Conservation (phyloP, 2,888 invertebrate species). For the Argyresthia albistria region DNA sequence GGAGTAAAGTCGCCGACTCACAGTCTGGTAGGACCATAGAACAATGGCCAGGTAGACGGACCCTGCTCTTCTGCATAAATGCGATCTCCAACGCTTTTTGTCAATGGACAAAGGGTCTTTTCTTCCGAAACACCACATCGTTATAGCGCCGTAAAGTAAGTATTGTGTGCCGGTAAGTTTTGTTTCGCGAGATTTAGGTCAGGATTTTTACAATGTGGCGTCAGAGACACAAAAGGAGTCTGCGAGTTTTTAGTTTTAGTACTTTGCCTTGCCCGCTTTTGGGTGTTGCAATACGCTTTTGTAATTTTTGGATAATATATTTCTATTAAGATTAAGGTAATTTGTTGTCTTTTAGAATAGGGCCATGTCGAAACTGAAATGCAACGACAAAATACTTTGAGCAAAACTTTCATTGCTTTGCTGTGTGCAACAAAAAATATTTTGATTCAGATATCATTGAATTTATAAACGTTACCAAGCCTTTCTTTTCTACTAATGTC, state of each 20-base stretch:
- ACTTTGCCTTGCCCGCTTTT: constrained; percentile 9
- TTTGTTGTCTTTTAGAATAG: no score
- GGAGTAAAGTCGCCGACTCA: constrained; percentile 55
- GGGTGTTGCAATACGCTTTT: constrained; percentile 16
- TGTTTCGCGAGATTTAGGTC: constrained; percentile 68
- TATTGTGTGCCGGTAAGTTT: constrained; percentile 53
- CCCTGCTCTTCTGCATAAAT: constrained; percentile 51
- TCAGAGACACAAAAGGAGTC: constrained; percentile 44
- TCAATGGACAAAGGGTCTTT: constrained; percentile 67
- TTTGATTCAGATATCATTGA: background rate
- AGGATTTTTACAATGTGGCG: constrained; percentile 66
- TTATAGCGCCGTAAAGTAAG: constrained; percentile 66
- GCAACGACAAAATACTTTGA: no score
- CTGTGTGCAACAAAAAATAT: no score
- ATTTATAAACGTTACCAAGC: background rate
- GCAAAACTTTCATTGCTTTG: no score
- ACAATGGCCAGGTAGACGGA: constrained; percentile 64
- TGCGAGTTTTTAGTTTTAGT: constrained; percentile 40
- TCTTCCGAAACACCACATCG: constrained; percentile 70
- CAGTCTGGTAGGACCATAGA: constrained; percentile 60
- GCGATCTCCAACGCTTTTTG: constrained; percentile 63
- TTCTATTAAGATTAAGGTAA: no score
- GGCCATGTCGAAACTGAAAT: no score
- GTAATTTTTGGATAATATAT: no score
- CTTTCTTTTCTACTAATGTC: no score